Evolutionary conservation across 2,797 vertebrate species (phyloP).

Genomic region (Hirundo rustica): DNA sequence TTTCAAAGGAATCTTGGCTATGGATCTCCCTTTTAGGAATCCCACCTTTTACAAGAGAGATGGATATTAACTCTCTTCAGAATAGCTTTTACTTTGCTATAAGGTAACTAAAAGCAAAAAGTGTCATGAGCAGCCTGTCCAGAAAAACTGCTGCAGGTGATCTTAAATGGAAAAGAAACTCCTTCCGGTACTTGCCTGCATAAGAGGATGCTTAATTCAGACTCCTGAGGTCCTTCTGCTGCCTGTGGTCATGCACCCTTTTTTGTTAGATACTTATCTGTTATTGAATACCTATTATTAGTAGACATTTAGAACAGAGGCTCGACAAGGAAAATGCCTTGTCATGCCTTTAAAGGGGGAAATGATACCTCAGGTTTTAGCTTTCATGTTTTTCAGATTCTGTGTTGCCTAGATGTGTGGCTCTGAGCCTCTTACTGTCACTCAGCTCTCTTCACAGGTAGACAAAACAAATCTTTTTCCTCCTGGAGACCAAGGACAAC

Average conservation of each 20-base stretch:
- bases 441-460: too few relatives aligned
- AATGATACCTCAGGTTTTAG: neutral
- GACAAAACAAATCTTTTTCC: too few relatives aligned
- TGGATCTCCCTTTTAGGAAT: neutral
- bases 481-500: too few relatives aligned
- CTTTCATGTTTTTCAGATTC: neutral
- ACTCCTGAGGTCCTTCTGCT: neutral
- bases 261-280: neutral
- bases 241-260: neutral
- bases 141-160: neutral
- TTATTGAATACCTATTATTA: neutral
- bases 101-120: neutral
- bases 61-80: neutral
- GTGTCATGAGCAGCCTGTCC: neutral
- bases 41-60: neutral
- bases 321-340: neutral
- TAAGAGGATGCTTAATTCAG: neutral
- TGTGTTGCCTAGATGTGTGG: neutral
- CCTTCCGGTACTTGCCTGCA: neutral
- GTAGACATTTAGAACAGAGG: neutral
- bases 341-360: neutral
- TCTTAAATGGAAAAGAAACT: neutral
- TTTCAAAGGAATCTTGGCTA: neutral
- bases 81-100: neutral
- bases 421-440: too few relatives aligned